Conservation (phyloP, 2,113 vertebrate genomes). For the Solea solea region DNA sequence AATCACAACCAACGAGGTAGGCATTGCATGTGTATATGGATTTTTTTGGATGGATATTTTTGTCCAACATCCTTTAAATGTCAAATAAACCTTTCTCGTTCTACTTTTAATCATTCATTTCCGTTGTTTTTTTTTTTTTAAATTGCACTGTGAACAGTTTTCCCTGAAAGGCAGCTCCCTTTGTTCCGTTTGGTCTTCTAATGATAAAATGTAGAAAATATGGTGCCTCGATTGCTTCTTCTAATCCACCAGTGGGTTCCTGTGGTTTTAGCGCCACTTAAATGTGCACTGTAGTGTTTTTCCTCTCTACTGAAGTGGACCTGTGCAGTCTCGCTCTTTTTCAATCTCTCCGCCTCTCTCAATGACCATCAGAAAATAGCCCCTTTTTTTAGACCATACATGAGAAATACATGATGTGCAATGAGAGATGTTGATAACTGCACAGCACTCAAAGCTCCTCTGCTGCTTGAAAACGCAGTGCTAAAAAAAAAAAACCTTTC, state of each 20-base stretch:
- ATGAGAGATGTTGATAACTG: constrained; percentile 64
- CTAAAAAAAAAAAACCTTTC: constrained; percentile 16
- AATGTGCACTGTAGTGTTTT: constrained; percentile 21
- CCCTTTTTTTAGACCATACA: constrained; percentile 41
- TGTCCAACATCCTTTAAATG: background rate
- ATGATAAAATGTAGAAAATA: constrained; percentile 39
- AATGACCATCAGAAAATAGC: constrained; percentile 57
- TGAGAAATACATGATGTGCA: constrained; percentile 44
- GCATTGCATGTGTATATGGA: background rate
- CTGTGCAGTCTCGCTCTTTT: background rate
- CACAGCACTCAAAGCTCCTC: constrained; percentile 59
- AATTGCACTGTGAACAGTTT: constrained; percentile 8
- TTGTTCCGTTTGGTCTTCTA: constrained; percentile 40
- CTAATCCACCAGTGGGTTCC: constrained; percentile 43
- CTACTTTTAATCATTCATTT: constrained; percentile 10
- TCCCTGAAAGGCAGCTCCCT: constrained; percentile 12
- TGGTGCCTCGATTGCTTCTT: constrained; percentile 47
- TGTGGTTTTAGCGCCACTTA: constrained; percentile 53
- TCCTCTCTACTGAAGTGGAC: constrained; percentile 24
- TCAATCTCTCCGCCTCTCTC: background rate
- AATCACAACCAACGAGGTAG: constrained; percentile 3
- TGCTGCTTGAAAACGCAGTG: constrained; percentile 38
- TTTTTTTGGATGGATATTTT: background rate
- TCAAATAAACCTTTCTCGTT: background rate
- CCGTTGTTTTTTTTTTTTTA: constrained; percentile 2